Conservation (phyloP, 2,888 invertebrate genomes). For the Campoplex capitator region DNA sequence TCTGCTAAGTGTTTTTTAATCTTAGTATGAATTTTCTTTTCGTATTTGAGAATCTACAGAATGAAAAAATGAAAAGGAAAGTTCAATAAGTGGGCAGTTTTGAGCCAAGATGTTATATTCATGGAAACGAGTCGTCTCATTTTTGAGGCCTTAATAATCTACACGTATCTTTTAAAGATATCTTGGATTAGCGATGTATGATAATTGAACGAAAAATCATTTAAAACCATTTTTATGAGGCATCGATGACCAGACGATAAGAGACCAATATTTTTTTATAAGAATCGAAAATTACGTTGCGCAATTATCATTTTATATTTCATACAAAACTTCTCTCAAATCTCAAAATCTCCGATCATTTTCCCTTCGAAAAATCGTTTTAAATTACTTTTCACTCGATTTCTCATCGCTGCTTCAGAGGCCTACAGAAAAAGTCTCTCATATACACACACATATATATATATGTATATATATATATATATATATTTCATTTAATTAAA, state of each 20-base stretch:
- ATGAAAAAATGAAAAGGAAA: constrained; percentile 43
- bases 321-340: too few relatives aligned
- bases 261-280: not conserved
- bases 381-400: too few relatives aligned
- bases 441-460: too few relatives aligned
- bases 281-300: not conserved
- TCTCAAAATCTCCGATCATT: not conserved
- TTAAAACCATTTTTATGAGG: not conserved
- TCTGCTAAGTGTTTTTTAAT: constrained; percentile 41
- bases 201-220: constrained; percentile 7
- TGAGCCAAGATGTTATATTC: constrained; percentile 33
- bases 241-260: not conserved
- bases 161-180: constrained; percentile 55
- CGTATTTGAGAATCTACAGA: constrained; percentile 40
- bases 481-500: too few relatives aligned
- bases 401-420: too few relatives aligned
- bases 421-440: too few relatives aligned
- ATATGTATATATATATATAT: too few relatives aligned
- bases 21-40: constrained; percentile 45
- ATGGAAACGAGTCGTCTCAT: constrained; percentile 24
- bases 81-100: constrained; percentile 29
- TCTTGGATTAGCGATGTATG: constrained; percentile 2
- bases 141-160: constrained; percentile 32
- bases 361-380: not conserved
- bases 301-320: not conserved